A percentile compares a stretch with the other conserved stretches of the same genome.
Conservation (phyloP, 1,140 invertebrate genomes). For the Plutomurus gul region DNA sequence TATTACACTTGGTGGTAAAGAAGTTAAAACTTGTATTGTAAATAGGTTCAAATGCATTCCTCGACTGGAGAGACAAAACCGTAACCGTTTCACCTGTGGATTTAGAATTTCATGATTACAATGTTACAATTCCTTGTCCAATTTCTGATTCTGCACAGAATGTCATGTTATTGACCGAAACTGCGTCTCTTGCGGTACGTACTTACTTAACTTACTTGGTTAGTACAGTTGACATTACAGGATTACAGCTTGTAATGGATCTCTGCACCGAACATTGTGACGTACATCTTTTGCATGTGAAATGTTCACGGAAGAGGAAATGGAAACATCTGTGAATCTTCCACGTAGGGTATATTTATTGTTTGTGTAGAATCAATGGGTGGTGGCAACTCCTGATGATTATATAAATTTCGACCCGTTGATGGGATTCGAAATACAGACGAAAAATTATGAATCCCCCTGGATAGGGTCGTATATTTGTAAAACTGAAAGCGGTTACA, state of each 20-base stretch:
- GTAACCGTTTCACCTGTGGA: background rate
- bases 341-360: no score
- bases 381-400: background rate
- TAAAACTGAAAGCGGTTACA: background rate
- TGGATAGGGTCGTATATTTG: background rate
- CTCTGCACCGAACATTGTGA: no score
- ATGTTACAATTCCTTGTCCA: background rate
- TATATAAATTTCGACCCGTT: background rate
- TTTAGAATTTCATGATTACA: background rate
- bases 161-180: background rate
- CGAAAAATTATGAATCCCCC: background rate
- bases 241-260: no score
- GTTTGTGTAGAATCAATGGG: constrained; percentile 1
- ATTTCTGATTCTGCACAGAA: background rate
- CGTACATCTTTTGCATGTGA: no score
- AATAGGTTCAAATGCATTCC: background rate
- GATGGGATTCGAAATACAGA: background rate
- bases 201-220: no score
- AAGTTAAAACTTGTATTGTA: background rate
- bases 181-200: no score
- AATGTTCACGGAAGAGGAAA: no score
- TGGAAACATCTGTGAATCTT: no score
- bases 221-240: no score
- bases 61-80: background rate
- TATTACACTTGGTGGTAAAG: background rate